Base-by-base conservation (phyloP, 2,113 vertebrate genomes). In the Pan paniscus region DNA sequence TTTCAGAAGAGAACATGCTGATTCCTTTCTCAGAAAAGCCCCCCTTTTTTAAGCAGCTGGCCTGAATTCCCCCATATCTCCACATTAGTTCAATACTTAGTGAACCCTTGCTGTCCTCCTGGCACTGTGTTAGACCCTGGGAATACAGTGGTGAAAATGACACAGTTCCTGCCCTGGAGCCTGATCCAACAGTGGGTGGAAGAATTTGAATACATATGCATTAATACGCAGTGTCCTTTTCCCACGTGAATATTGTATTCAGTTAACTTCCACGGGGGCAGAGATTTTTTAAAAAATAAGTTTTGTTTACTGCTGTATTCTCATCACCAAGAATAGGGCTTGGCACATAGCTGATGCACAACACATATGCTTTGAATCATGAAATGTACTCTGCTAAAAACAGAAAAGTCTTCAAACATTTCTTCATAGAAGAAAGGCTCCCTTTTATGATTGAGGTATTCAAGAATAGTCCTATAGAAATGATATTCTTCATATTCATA, bases 401-500 rank as follows among this genome's bases (percentile, higher is more conserved):
- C 78, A 73, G 27, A 87, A 89, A 90, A 9, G 12, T 72, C 90
- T 89, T 90, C 64, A 61, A 78, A 61, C 14, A 57, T 78, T 90
- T 72, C n/a, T 64, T 75, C 4, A 50, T 57, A 59, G 61, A 64
- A 79, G 14, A 80, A 73, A 6, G 35, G 12, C 93, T 94, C 79
- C 22, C 32, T 72, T 78, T 90, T 76, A 57, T 85, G 85, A 93
- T 48, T 88, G 67, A 89, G 35, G 8, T 90, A 22, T 76, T 95
- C 64, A 85, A 81, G 96, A 84, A 67, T 67, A 82, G 46, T 43
- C 23, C 57, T 90, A 35, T 72, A 86, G 94, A 22, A 96, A 91
- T 89, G 35, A 86, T 85, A 90, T 85, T 95, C 76, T 93, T 97
- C 46, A 85, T 97, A 96, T 94, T 97, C 85, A 94, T 84, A 93